A percentile compares a stretch with the other conserved stretches of the same genome.
Conservation (phyloP, 2,888 invertebrate genomes). For the Apeira syringaria region DNA sequence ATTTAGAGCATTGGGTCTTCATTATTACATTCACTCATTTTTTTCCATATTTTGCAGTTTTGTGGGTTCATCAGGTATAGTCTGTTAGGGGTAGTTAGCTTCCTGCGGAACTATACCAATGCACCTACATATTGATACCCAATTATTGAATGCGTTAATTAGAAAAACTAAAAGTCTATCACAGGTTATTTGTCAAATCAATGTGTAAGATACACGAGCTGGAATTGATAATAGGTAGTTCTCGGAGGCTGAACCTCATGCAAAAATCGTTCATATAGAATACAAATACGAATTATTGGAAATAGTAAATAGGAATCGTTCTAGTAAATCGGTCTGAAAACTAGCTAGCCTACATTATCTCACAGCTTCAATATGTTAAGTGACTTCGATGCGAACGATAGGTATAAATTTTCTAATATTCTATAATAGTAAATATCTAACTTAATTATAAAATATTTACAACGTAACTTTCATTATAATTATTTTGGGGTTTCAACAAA, state of each 20-base stretch:
- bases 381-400: constrained; percentile 25
- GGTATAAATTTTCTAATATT: constrained; percentile 20
- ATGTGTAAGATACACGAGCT: constrained; percentile 10
- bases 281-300: background rate
- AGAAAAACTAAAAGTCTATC: constrained; percentile 46
- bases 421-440: constrained; percentile 36
- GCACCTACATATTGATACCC: constrained; percentile 2
- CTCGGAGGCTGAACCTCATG: constrained; percentile 5
- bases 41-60: constrained; percentile 3
- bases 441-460: constrained; percentile 49
- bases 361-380: constrained; percentile 18
- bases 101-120: too few relatives aligned
- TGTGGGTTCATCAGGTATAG: constrained; percentile 5
- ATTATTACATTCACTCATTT: background rate
- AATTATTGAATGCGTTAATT: constrained; percentile 13
- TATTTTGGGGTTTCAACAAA: constrained; percentile 23
- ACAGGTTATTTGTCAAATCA: constrained; percentile 48
- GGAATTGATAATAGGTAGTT: constrained; percentile 5
- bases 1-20: constrained; percentile 14
- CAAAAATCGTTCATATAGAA: constrained; percentile 2
- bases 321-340: constrained; percentile 17
- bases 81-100: constrained; percentile 1
- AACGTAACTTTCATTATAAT: constrained; percentile 43
- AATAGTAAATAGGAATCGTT: constrained; percentile 12
- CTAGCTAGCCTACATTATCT: constrained; percentile 18